phyloP scores from a whole-genome alignment of 2,797 vertebrate species.

The Enteromius radiatus region DNA sequence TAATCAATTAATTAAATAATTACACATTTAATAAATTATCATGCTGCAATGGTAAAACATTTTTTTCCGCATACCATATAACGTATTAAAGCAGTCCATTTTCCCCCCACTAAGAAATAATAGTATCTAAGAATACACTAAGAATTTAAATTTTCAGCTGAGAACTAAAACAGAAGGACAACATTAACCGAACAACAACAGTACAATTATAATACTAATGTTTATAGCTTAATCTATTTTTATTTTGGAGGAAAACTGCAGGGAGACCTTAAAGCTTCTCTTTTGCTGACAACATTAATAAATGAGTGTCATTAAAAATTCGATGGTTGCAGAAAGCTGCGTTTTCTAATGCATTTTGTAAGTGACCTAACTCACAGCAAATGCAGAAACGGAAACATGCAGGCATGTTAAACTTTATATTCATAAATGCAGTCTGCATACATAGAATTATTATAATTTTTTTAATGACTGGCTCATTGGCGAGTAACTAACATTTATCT shows the following conservation, averaged over 20 bases:
- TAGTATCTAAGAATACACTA: too few species aligned
- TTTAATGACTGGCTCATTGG: not conserved
- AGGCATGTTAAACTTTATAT: not conserved
- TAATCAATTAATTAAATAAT: slow-evolving; percentile 2
- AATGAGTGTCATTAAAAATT: not conserved
- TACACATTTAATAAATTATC: not conserved
- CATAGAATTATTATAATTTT: too few species aligned
- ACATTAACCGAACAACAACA: not conserved
- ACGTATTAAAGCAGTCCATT: too few species aligned
- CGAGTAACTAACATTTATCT: not conserved
- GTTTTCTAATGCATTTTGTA: not conserved
- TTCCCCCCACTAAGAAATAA: too few species aligned
- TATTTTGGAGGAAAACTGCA: not conserved
- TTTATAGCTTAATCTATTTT: not conserved
- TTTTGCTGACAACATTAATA: not conserved
- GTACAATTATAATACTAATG: not conserved
- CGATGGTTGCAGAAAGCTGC: not conserved
- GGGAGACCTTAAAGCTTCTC: not conserved
- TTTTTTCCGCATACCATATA: too few species aligned
- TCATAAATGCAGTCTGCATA: not conserved
- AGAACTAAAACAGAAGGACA: not conserved
- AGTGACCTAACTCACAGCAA: not conserved
- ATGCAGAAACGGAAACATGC: not conserved
- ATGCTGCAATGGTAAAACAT: not conserved
- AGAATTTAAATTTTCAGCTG: too few species aligned